phyloP scores from a whole-genome alignment of 2,888 invertebrate species.

The Neuroscelio doddi region DNA sequence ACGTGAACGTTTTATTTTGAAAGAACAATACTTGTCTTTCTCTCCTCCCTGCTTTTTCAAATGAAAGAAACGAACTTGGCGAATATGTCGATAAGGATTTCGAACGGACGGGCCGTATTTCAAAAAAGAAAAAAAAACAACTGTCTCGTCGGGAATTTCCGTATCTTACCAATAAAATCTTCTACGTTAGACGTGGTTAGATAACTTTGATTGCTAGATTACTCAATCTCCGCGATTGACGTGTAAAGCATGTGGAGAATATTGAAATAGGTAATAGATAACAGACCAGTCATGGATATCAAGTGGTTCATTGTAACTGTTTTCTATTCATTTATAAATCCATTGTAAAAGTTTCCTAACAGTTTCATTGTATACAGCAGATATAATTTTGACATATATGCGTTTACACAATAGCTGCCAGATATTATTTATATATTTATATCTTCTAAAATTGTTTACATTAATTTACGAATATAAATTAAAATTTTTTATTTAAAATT shows the following conservation, averaged over 20 bases:
- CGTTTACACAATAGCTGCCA: background rate
- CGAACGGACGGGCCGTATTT: slow-evolving; percentile 20
- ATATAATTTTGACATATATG: background rate
- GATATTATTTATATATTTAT: background rate
- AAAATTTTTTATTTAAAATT: too few relatives aligned
- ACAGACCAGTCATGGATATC: slow-evolving; percentile 10
- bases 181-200: slow-evolving; percentile 48
- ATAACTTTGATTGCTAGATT: slow-evolving; percentile 61
- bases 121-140: slow-evolving; percentile 26
- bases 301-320: slow-evolving; percentile 10
- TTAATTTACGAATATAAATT: too few relatives aligned
- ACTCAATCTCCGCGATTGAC: slow-evolving; percentile 39
- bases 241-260: slow-evolving; percentile 32
- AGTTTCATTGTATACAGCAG: background rate
- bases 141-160: slow-evolving; percentile 21
- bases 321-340: background rate
- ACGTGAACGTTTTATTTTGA: too few relatives aligned
- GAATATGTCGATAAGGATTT: slow-evolving; percentile 25
- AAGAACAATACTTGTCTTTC: too few relatives aligned
- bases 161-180: slow-evolving; percentile 36
- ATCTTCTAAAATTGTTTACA: too few relatives aligned
- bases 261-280: slow-evolving; percentile 32
- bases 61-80: slow-evolving; percentile 9
- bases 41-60: too few relatives aligned
- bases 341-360: slow-evolving; percentile 8